Evolutionary conservation across 1,140 invertebrate genomes (phyloP).

Genomic region (Phocides pigmalion): DNA sequence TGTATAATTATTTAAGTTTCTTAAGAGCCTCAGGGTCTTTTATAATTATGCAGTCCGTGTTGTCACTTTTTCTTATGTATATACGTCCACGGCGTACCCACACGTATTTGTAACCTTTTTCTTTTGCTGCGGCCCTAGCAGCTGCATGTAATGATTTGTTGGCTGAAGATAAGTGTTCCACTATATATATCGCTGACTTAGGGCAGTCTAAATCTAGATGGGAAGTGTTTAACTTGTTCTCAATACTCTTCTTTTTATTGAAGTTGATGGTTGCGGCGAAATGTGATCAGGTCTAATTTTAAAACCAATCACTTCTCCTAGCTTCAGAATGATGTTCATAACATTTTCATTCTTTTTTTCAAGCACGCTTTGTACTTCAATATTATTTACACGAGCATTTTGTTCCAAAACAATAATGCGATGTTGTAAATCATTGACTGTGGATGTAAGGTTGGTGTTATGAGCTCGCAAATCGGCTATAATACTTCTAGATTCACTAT

Average conservation of each 20-base stretch:
- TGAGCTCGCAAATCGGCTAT: slow-evolving; percentile 18
- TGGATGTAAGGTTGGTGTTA: slow-evolving; percentile 26
- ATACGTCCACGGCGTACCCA: slow-evolving; percentile 8
- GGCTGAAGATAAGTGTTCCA: background rate
- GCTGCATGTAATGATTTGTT: slow-evolving; percentile 4
- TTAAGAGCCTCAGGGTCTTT: background rate
- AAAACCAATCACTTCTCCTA: no score
- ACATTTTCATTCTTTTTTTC: no score
- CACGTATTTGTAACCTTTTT: slow-evolving; percentile 14
- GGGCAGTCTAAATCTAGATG: background rate
- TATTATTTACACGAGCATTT: no score
- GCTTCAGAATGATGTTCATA: no score
- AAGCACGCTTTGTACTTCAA: no score
- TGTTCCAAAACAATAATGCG: background rate
- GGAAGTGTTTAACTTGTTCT: background rate
- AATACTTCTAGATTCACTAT: slow-evolving; percentile 13
- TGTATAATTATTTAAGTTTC: no score
- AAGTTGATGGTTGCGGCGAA: slow-evolving; percentile 20
- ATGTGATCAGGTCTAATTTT: no score
- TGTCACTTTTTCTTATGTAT: background rate
- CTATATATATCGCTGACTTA: background rate
- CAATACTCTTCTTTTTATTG: background rate
- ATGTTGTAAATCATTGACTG: slow-evolving; percentile 26
- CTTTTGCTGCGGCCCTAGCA: background rate
- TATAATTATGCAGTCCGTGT: background rate